Evolutionary conservation across 2,888 invertebrate species (phyloP), one percentile per base, ranked within the genome.

Genomic region (Tenthredo mesomela): DNA sequence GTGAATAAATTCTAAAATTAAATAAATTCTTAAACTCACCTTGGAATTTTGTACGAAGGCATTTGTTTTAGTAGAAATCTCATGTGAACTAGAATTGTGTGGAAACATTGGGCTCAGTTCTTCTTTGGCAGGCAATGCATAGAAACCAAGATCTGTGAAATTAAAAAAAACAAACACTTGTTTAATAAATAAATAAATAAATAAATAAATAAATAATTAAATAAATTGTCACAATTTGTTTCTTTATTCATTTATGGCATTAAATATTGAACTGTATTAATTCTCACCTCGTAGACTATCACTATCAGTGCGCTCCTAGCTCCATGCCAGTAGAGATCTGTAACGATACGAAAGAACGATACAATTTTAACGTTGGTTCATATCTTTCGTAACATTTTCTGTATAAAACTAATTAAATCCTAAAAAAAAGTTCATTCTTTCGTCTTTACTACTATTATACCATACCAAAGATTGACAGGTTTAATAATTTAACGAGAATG

Each of bases 41-140:
- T 94, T 93, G 93, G 93, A 93, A 93, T 93, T 94, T 93, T 94
- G 93, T 94, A 93, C 93, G 93, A 94, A 94, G 94, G 94, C 94
- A 94, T 94, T 93, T 93, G 93, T 93, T 94, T 93, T 93, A 92
- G 93, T 94, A 94, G 93, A 94, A 94, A 94, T 94, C 93, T 94
- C 94, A 93, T 93, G 93, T 94, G 94, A 94, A 94, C 94, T 94
- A 94, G 94, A 94, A 93, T 94, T 93, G 94, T 94, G 93, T 94
- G 93, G 93, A 94, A 94, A 94, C 94, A 94, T 94, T 94, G 93
- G 94, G 93, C 93, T 94, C 93, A 94, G 94, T 94, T 93, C 93
- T 93, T 94, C 94, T 94, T 94, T 94, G 94, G 94, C 94, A 94
- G 94, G 94, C 93, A 93, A 94, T 93, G 93, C 93, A 93, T 94